phyloP scores from a whole-genome alignment of 37 sponge, comb jelly and placozoan species.

The Axinella damicornis region DNA sequence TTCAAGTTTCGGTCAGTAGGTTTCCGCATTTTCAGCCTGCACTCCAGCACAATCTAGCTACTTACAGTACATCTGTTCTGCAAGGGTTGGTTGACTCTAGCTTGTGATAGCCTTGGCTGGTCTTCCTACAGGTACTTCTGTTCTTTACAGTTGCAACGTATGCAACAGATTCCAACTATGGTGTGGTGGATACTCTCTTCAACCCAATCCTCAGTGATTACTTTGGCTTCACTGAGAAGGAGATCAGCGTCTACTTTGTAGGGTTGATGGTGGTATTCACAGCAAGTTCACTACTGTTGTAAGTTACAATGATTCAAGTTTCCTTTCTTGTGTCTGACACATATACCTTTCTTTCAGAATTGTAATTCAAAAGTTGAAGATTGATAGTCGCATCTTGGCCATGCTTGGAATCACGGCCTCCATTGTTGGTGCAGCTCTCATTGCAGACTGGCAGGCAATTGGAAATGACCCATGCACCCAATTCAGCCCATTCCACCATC shows the following conservation, averaged over 20 bases:
- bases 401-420: conserved; percentile 5
- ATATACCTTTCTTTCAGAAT: too few relatives aligned
- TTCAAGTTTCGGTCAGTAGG: too few relatives aligned
- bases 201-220: conserved; percentile 68
- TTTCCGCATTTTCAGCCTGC: too few relatives aligned
- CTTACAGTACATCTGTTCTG: too few relatives aligned
- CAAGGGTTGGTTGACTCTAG: background rate
- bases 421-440: conserved; percentile 12
- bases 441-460: conserved; percentile 55
- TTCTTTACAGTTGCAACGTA: conserved; percentile 19
- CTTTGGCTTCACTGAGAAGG: conserved; percentile 67
- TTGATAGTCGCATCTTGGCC: conserved; percentile 3
- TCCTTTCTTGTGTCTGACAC: too few relatives aligned
- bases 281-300: conserved; percentile 21
- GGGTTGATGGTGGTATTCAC: conserved; percentile 26
- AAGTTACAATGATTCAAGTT: too few relatives aligned
- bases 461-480: conserved; percentile 35
- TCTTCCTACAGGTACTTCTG: conserved; percentile 5
- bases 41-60: too few relatives aligned
- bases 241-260: conserved; percentile 27
- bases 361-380: background rate
- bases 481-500: conserved; percentile 1
- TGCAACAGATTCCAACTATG: conserved; percentile 11
- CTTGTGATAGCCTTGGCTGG: too few relatives aligned
- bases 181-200: conserved; percentile 66